Evolutionary conservation across 2,113 vertebrate genomes (phyloP).

Genomic region (Brachyhypopomus occidentalis): DNA sequence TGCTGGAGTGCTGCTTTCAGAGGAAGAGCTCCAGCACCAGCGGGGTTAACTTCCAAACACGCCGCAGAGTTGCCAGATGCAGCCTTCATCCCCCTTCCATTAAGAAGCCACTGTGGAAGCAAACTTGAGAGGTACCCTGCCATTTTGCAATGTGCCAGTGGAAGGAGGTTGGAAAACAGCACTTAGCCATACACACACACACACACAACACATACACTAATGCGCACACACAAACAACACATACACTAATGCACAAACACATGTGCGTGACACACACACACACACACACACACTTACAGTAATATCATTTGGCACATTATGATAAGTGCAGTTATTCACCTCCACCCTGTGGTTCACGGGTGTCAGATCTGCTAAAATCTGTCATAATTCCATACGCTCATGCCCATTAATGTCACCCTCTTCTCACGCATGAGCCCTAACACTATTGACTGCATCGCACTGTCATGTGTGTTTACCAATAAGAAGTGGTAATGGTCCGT

Average conservation of each 20-base stretch:
- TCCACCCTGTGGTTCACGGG: conserved; percentile 17
- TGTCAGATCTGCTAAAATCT: conserved; percentile 46
- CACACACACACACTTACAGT: not conserved
- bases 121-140: not conserved
- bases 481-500: conserved; percentile 36
- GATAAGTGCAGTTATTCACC: conserved; percentile 30
- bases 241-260: not conserved
- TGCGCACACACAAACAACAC: not conserved
- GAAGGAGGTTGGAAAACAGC: not conserved
- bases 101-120: not conserved
- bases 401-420: conserved; percentile 24
- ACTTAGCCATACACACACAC: not conserved
- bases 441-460: conserved; percentile 27
- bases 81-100: conserved; percentile 11
- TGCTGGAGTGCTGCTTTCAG: conserved; percentile 3
- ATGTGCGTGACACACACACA: not conserved
- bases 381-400: conserved; percentile 34
- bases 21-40: conserved; percentile 6
- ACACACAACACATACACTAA: not conserved
- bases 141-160: conserved; percentile 5
- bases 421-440: conserved; percentile 29
- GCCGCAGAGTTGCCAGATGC: not conserved
- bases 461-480: conserved; percentile 43
- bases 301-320: conserved; percentile 17
- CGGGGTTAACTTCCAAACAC: conserved; percentile 16